phyloP scores from a whole-genome alignment of 1,140 invertebrate genomes.

The Drosophila quadrilineata region DNA sequence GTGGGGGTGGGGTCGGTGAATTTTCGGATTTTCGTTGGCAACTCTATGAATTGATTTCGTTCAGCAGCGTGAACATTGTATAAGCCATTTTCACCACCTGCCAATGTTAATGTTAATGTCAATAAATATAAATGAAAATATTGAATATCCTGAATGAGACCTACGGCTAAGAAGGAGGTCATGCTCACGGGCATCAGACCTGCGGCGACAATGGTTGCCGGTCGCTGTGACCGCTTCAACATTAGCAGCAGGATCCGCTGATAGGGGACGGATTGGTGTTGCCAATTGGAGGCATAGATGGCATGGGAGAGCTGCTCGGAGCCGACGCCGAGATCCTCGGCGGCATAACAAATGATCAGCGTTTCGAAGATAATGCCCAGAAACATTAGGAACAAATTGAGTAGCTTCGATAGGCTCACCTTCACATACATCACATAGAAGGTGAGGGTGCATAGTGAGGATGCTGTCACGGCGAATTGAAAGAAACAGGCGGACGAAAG shows the following conservation, averaged over 20 bases:
- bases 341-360: constrained; percentile 52
- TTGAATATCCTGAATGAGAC: background rate
- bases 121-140: background rate
- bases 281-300: constrained; percentile 63
- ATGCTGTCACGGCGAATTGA: constrained; percentile 57
- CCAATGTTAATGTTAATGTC: background rate
- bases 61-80: constrained; percentile 55
- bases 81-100: constrained; percentile 61
- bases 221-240: constrained; percentile 47
- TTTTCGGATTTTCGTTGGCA: background rate
- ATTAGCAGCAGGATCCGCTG: constrained; percentile 43
- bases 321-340: constrained; percentile 40
- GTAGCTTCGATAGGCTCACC: constrained; percentile 10
- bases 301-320: constrained; percentile 33
- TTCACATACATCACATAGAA: constrained; percentile 42
- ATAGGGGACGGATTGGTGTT: constrained; percentile 41
- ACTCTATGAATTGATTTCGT: constrained; percentile 30
- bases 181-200: constrained; percentile 48
- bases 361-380: constrained; percentile 38
- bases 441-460: constrained; percentile 34
- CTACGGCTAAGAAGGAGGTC: constrained; percentile 45
- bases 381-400: constrained; percentile 33
- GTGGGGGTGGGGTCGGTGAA: too few species aligned
- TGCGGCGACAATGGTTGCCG: constrained; percentile 32
- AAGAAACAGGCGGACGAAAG: constrained; percentile 47